Evolutionary conservation across 2,797 vertebrate genomes (phyloP).

Genomic region (Enteromius thamalakanensis): DNA sequence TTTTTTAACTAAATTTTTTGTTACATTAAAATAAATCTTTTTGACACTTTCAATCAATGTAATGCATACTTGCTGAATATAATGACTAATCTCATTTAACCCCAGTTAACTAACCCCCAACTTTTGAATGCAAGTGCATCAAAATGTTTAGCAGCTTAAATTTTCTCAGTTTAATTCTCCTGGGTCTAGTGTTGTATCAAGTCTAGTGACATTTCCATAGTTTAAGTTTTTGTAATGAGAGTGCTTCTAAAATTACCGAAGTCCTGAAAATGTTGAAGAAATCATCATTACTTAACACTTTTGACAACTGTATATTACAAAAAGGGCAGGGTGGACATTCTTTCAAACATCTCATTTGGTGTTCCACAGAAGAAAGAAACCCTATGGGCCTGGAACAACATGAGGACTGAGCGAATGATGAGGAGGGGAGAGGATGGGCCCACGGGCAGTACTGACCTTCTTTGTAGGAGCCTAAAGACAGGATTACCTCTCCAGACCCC

Average conservation of each 20-base stretch:
- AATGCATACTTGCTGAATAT: neutral
- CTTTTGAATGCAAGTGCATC: neutral
- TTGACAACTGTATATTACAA: neutral
- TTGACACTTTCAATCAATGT: neutral
- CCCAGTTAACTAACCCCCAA: neutral
- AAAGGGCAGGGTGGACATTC: neutral
- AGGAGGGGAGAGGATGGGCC: neutral
- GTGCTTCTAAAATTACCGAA: neutral
- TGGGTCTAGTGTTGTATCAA: too few species aligned
- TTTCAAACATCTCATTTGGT: neutral
- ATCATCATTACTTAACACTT: neutral
- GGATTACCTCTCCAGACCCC: slow-evolving; percentile 36
- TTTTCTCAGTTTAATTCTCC: neutral
- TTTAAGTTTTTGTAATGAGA: neutral
- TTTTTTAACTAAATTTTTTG: neutral
- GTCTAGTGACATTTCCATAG: neutral
- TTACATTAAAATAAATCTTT: neutral
- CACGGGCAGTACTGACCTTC: slow-evolving; percentile 40
- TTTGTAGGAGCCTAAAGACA: slow-evolving; percentile 40
- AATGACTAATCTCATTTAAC: too few species aligned
- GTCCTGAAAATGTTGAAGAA: neutral
- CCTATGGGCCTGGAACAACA: neutral
- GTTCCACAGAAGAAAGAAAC: neutral
- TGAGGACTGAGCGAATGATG: neutral
- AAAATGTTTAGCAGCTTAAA: neutral